Evolutionary conservation across 2,888 invertebrate genomes (phyloP), one percentile per base, ranked within the genome.

Genomic region (Cheilosia soror): DNA sequence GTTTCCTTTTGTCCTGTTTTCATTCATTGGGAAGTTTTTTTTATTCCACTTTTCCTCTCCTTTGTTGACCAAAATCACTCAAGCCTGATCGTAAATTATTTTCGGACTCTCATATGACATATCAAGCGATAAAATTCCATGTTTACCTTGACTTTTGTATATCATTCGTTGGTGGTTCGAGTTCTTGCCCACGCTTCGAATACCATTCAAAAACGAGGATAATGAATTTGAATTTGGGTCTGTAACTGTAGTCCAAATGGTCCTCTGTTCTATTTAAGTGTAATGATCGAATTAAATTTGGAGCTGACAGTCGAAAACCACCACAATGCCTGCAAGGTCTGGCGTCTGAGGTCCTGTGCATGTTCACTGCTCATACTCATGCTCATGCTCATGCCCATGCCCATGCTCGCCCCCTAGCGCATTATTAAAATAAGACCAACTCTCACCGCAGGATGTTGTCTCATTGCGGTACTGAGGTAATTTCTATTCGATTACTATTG

Each of bases 401-500:
- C 66, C 40, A 15, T 63, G 79, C 68, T 49, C 55, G 37, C 33
- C 49, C 55, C 25, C 44, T 72, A 72, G 76, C 85, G 31, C 76
- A 84, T 68, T 58, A 73, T 68, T 73, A 72, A 57, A 75, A 79
- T 73, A 44, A 27, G 51, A 33, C 37, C 11, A 11, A 65, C 40
- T 60, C 47, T 13, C 69, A 80, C 85, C 76, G 66, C 81, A 85
- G 81, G 80, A 85, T 76, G 81, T 76, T 58, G 66, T 75, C 68
- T 51, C 57, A 79, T 78, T 83, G 78, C 68, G 66, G 77, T 84
- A 20, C 47, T 20, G 47, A 20, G 47, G 47, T 15, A 69, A 75
- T 75, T 75, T 55, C 84, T 75, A 84, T 80, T 84, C 80, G 80
- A 85, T 85, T 80, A 71, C 58, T 53, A 79, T 84, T 79, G 66